Evolutionary conservation across 1,140 invertebrate species (phyloP), one percentile per base, ranked within the genome.

Genomic region (Drosophila melanica): DNA sequence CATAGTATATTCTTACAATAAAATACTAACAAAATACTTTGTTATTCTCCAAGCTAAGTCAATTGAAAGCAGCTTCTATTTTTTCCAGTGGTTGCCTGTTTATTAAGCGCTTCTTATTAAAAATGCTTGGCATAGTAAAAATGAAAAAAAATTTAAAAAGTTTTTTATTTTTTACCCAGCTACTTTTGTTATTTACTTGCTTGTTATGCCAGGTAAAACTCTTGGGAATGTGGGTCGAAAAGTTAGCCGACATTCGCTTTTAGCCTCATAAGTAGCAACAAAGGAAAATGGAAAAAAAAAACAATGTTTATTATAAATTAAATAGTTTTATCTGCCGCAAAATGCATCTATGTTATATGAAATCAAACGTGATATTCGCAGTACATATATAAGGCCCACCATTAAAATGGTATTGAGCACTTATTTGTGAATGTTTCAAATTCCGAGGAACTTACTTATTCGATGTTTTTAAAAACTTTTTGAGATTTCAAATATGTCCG

Each of bases 261-360:
- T 27, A 58, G 10, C 9, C 58, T 39, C 63, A 3, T 44, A 55
- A 65, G 27, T 3, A 14, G 10, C 30, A 30, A 39, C 16, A 47
- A 33, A 16, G 37, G 35, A 55, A 65, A 37, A 10, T 30, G 35
- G 18, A 20, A 39, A 66, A 69, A 44, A 47, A 63, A 45, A 27
- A 23, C 39, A 63, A 63, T 39, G 35, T 35, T 50, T 57, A 42
- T 57, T 65, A 55, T 14, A 41, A 66, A 66, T 71, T 70, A 55
- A 65, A 55, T 20, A 42, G 35, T 64, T 51, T 20, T 65, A 27
- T 27, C 23, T 5, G 5, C 4, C 23, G 23, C 4, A 27, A 27
- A 27, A 27, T 27, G 23, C 4, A 4, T 18, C 7, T 39, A 8
- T 37, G 18, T 20, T 5, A 14, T 18, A n/a, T 33, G 4, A 45